Evolutionary conservation across 2,888 invertebrate genomes (phyloP).

Genomic region (Byasa hedistus): DNA sequence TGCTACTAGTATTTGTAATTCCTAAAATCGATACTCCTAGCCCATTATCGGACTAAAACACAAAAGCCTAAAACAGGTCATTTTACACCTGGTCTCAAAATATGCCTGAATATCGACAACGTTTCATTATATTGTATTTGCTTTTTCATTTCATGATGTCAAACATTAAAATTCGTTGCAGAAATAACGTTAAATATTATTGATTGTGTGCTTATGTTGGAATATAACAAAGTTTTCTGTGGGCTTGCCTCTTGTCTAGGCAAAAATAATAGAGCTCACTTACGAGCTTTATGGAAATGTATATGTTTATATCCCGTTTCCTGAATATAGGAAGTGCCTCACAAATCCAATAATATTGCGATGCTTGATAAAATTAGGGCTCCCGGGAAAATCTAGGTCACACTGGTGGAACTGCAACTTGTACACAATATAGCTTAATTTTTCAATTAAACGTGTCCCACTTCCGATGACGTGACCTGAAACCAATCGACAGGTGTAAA

Average conservation of each 20-base stretch:
- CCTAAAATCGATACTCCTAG: neutral
- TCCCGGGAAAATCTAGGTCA: conserved; percentile 20
- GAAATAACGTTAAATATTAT: neutral
- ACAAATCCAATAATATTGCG: conserved; percentile 13
- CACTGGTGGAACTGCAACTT: neutral
- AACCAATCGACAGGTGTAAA: conserved; percentile 17
- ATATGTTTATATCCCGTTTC: neutral
- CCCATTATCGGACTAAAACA: neutral
- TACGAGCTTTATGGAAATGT: neutral
- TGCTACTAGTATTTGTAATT: too few relatives aligned
- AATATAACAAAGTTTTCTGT: neutral
- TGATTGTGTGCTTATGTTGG: neutral
- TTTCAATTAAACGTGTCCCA: conserved; percentile 22
- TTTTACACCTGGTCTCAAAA: neutral
- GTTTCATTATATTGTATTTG: neutral
- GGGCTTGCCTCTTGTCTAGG: neutral
- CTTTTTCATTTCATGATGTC: neutral
- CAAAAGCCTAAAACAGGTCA: neutral
- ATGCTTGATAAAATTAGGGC: conserved; percentile 17
- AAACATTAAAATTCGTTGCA: neutral
- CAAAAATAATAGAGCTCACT: neutral
- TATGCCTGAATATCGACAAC: neutral
- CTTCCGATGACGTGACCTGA: conserved; percentile 15
- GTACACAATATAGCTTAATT: conserved; percentile 10
- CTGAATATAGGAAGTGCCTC: conserved; percentile 10